A percentile compares a stretch with the other conserved stretches of the same genome.
Evolutionary conservation across 2,888 invertebrate genomes (phyloP).

Genomic region (Amorpha juglandis): DNA sequence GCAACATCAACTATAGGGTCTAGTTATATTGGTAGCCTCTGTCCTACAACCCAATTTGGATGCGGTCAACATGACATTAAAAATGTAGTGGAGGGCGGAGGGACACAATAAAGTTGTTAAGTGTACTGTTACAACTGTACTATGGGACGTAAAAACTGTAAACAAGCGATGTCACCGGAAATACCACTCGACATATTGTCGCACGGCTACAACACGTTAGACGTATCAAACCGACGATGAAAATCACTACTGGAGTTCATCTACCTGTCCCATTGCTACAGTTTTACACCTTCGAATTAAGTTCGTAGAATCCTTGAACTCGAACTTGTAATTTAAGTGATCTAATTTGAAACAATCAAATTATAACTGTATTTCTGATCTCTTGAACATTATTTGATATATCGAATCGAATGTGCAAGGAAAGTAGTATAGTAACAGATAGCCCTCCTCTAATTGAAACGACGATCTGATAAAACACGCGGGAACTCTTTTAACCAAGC

Average conservation of each 20-base stretch:
- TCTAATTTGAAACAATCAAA: too few species aligned
- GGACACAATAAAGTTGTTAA: background rate
- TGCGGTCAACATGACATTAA: background rate
- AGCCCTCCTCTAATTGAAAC: background rate
- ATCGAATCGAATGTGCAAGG: background rate
- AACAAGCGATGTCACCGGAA: background rate
- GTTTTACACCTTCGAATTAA: too few species aligned
- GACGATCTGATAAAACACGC: background rate
- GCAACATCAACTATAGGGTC: background rate
- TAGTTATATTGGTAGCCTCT: background rate
- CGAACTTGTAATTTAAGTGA: too few species aligned
- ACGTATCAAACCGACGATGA: background rate
- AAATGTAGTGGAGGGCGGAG: background rate
- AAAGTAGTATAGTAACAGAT: background rate
- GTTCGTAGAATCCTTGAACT: background rate
- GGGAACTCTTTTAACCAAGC: background rate
- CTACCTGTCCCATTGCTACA: background rate
- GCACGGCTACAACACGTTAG: background rate
- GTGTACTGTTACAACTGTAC: background rate
- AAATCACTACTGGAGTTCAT: background rate
- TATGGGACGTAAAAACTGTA: background rate
- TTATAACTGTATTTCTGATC: too few species aligned
- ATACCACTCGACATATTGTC: background rate
- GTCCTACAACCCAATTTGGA: background rate
- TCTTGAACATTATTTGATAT: too few species aligned